Conservation (phyloP, 2,797 vertebrate genomes). For the Saxicola maurus region DNA sequence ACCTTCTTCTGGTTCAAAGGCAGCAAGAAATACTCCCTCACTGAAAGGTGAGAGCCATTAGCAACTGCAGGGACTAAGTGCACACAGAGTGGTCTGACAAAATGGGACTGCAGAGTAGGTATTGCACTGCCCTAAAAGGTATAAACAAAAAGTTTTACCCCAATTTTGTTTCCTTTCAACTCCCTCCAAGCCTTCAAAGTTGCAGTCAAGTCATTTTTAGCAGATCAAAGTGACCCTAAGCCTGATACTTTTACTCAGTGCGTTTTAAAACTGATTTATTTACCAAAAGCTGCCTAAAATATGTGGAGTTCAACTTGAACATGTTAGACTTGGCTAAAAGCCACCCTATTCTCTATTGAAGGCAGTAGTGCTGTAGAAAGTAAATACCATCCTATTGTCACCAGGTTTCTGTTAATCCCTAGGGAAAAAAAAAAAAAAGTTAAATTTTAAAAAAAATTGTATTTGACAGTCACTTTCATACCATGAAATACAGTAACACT, state of each 20-base stretch:
- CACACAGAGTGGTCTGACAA: background rate
- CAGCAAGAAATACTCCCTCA: fast-evolving
- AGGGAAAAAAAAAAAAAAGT: background rate
- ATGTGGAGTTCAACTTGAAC: background rate
- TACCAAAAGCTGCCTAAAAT: background rate
- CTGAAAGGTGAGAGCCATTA: background rate
- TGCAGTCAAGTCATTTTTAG: background rate
- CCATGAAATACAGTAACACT: background rate
- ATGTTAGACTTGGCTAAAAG: background rate
- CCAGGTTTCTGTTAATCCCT: background rate
- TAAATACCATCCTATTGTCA: background rate
- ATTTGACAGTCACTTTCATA: background rate
- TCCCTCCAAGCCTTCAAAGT: background rate
- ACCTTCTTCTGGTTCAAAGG: background rate
- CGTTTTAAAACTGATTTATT: background rate
- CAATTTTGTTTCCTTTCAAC: background rate
- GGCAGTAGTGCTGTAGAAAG: background rate
- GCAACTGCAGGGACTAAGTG: background rate
- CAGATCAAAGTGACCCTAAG: background rate
- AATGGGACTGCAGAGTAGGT: background rate
- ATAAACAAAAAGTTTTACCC: background rate
- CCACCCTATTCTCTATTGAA: background rate
- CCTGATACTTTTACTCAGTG: background rate
- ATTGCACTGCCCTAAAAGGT: background rate
- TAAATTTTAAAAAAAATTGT: background rate